Base-by-base conservation (phyloP, 2,797 vertebrate genomes). In the Oryzias dopingdopingensis region DNA sequence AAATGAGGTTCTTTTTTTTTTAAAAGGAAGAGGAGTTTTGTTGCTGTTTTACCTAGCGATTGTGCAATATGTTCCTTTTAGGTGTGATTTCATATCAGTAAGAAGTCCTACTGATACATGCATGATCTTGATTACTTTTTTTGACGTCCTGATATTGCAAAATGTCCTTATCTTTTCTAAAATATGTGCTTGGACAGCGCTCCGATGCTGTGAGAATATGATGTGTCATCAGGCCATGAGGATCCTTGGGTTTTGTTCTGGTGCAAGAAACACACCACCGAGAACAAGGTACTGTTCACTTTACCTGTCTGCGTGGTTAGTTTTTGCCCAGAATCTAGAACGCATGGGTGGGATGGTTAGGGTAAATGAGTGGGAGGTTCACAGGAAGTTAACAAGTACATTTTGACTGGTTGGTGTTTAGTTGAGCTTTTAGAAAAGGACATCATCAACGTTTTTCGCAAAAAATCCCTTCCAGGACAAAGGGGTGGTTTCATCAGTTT, bases 351-450 rank as follows among this genome's bases (percentile, higher is more conserved):
- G 62, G 62, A 62, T 57, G 49, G 23, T 52, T 52, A 26, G 56
- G 18, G 40, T 43, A 23, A 47, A 53, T 17, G 44, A 53, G 67
- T 69, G 10, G 67, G 59, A 69, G 59, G 24, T 54, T 58, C 16
- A 58, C n/a, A 57, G 32, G 42, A 60, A 76, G 55, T 41, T 18
- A 66, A 49, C 32, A 5, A 14, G 6, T 29, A 17, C 67, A 49
- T 32, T 42, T 14, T 6, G 6, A 40, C 32, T 14, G 17, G 17
- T 46, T 60, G 52, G 49, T 48, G 23, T 40, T 45, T 56, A 32
- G 42, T 46, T 32, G 29, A 49, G 29, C 47, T 29, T 15, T 53
- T 37, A 10, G 32, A 37, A 37, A 37, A 37, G 32, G 32, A 43
- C 15, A 43, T 42, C 14, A 14, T 16, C 15, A n/a, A 15, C 42